phyloP scores from a whole-genome alignment of 2,888 invertebrate genomes.

The Rhamnusium bicolor region DNA sequence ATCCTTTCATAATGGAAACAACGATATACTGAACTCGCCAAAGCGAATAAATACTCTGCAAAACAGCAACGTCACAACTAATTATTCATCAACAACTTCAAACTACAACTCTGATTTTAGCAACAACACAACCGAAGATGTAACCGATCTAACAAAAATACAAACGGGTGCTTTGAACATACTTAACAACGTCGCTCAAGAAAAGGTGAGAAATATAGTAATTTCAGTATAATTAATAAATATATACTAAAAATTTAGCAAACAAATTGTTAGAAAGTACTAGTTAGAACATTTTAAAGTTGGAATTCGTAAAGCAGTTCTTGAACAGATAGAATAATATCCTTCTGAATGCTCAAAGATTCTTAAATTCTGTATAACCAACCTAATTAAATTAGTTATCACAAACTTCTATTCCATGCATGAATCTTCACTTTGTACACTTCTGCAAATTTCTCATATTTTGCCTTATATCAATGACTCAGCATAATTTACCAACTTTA shows the following conservation, averaged over 20 bases:
- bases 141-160: constrained; percentile 23
- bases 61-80: constrained; percentile 64
- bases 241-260: not conserved
- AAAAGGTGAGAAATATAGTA: constrained; percentile 44
- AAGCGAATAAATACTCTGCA: constrained; percentile 69
- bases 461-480: too few species aligned
- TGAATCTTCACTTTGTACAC: too few species aligned
- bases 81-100: constrained; percentile 48
- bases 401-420: too few species aligned
- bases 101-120: constrained; percentile 36
- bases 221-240: not conserved
- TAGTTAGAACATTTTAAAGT: too few species aligned
- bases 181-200: constrained; percentile 55
- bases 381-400: too few species aligned
- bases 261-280: too few species aligned
- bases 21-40: constrained; percentile 67
- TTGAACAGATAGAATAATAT: too few species aligned
- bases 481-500: too few species aligned
- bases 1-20: constrained; percentile 67
- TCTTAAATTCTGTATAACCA: too few species aligned
- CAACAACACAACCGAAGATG: constrained; percentile 19
- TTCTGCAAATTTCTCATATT: too few species aligned
- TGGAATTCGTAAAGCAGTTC: too few species aligned
- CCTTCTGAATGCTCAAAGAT: too few species aligned
- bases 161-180: constrained; percentile 48